Conservation (phyloP, 2,113 vertebrate species). For the Gulo gulo region DNA sequence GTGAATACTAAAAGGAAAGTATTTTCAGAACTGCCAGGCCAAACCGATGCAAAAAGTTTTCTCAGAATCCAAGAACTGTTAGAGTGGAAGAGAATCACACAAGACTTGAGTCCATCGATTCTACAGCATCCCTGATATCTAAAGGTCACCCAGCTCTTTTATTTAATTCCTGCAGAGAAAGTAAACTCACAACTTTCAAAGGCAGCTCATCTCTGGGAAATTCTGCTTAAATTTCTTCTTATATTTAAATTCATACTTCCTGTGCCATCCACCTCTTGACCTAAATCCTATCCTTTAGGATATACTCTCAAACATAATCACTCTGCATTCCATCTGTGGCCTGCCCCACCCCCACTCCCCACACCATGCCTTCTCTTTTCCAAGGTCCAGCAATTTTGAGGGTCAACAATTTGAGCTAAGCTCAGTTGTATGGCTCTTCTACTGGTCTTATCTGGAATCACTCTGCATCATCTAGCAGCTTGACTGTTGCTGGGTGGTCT, state of each 20-base stretch:
- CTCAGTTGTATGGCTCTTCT: background rate
- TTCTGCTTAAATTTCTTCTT: background rate
- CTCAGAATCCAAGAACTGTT: background rate
- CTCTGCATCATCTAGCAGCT: background rate
- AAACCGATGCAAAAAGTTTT: background rate
- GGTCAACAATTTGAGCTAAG: background rate
- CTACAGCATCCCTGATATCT: background rate
- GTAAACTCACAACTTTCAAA: constrained; percentile 21
- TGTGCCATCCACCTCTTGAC: background rate
- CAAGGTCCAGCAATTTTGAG: background rate
- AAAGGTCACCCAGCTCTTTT: background rate
- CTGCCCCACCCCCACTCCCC: too few species aligned
- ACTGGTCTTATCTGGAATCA: background rate
- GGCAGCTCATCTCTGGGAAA: background rate
- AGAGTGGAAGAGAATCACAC: background rate
- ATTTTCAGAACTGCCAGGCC: constrained; percentile 2
- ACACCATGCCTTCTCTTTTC: background rate
- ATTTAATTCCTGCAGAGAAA: background rate
- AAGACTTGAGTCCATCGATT: background rate
- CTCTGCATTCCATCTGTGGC: background rate
- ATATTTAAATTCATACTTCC: background rate
- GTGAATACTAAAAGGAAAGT: constrained; percentile 27
- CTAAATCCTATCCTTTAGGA: background rate
- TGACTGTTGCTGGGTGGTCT: background rate
- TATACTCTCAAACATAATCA: background rate